A percentile compares a stretch with the other conserved stretches of the same genome.
These are phyloP conservation scores for Vanessa tameamea DNA, from an alignment of 1,140 invertebrate genomes.

Conservation along the genomic window DNA sequence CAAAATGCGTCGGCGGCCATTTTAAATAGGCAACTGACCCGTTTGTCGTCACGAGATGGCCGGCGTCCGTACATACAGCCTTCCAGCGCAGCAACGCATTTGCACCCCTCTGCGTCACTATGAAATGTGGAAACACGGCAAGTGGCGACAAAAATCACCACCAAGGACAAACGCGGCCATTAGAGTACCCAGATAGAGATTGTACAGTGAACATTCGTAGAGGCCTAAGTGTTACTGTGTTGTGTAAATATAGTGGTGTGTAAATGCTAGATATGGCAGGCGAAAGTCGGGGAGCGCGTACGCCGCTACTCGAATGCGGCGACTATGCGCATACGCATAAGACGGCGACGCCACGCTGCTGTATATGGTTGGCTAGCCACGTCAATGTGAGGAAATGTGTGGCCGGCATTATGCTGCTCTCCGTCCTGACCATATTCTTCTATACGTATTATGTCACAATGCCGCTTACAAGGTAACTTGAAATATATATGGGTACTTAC, in stretches of 20 bases:
- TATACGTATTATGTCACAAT: conserved; percentile 87
- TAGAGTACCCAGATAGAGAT: conserved; percentile 75
- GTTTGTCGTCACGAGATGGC: conserved; percentile 76
- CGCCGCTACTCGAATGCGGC: conserved; percentile 66
- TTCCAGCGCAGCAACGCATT: conserved; percentile 57
- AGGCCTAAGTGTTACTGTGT: conserved; percentile 77
- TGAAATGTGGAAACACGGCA: conserved; percentile 81
- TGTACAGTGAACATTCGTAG: conserved; percentile 61
- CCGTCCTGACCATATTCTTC: conserved; percentile 87
- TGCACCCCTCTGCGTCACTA: conserved; percentile 61
- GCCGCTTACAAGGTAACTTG: conserved; percentile 85
- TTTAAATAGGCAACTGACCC: conserved; percentile 72
- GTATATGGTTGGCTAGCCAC: conserved; percentile 82
- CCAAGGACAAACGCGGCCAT: conserved; percentile 71
- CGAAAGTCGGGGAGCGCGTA: conserved; percentile 54
- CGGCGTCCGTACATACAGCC: conserved; percentile 54
- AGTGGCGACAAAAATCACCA: conserved; percentile 79
- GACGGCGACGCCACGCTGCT: conserved; percentile 76
- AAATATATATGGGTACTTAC: not conserved
- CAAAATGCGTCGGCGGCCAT: conserved; percentile 77
- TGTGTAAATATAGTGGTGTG: conserved; percentile 78
- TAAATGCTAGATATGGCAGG: conserved; percentile 67
- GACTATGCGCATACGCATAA: conserved; percentile 65
- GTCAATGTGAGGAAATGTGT: conserved; percentile 88
- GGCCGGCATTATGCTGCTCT: conserved; percentile 84